Percentiles rank a stretch among this genome's conserved stretches.
phyloP scores from a whole-genome alignment of 2,113 vertebrate genomes.

The Paracanthobrama guichenoti region DNA sequence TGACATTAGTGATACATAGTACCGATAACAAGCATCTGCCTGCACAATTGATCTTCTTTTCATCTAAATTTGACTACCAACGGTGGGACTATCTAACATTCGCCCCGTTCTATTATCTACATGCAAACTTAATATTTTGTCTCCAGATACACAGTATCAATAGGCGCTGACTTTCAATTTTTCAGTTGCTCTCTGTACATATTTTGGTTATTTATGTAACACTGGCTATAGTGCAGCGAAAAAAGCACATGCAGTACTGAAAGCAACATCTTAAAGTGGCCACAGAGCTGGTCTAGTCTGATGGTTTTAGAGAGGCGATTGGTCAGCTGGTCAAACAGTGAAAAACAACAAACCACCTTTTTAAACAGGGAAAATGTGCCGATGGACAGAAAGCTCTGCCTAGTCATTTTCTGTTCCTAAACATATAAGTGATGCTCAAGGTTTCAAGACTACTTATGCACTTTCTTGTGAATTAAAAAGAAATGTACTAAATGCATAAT shows the following conservation, averaged over 20 bases:
- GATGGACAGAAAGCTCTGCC: background rate
- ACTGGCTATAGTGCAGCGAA: too few relatives aligned
- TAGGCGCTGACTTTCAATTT: constrained; percentile 34
- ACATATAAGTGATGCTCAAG: background rate
- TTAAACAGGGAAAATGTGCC: background rate
- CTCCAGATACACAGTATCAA: constrained; percentile 60
- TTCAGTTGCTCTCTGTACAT: constrained; percentile 36
- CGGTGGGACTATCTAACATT: background rate
- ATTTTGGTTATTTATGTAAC: background rate
- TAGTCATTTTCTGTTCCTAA: background rate
- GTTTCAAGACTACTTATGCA: background rate
- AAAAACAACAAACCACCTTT: background rate
- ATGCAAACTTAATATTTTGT: constrained; percentile 27
- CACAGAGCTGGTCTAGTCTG: background rate
- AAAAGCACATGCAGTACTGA: background rate
- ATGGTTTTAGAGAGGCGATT: background rate
- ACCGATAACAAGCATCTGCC: constrained; percentile 14
- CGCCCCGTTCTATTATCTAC: background rate
- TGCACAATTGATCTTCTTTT: background rate
- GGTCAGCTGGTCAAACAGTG: background rate
- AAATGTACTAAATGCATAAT: background rate
- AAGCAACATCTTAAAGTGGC: background rate
- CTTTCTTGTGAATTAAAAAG: constrained; percentile 42
- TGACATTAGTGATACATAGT: constrained; percentile 38
- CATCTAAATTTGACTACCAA: background rate